Evolutionary conservation across 1,140 invertebrate genomes (phyloP).

Genomic region (Battus philenor): DNA sequence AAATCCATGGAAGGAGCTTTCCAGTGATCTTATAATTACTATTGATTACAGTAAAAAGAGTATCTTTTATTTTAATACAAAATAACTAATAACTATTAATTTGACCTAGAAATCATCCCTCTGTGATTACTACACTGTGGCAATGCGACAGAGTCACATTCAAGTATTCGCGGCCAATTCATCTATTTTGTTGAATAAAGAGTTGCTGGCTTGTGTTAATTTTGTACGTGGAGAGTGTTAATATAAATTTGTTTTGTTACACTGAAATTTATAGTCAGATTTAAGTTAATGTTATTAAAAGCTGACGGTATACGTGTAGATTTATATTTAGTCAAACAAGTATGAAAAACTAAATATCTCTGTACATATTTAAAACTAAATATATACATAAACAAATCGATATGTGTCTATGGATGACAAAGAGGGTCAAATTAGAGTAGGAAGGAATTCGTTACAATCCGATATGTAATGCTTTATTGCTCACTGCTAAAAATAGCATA

Average conservation of each 20-base stretch:
- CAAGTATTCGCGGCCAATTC: conserved; percentile 8
- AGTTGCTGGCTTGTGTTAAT: neutral
- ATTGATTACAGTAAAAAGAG: too few relatives aligned
- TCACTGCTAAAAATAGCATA: too few relatives aligned
- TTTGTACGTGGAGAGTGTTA: neutral
- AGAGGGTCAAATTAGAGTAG: too few relatives aligned
- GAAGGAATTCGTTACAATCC: too few relatives aligned
- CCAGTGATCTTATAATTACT: too few relatives aligned
- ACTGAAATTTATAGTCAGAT: neutral
- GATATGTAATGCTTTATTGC: too few relatives aligned
- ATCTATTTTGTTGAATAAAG: conserved; percentile 15
- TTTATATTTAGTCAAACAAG: neutral
- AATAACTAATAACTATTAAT: too few relatives aligned
- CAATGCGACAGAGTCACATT: conserved; percentile 3
- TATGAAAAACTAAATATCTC: neutral
- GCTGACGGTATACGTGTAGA: neutral
- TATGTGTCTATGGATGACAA: too few relatives aligned
- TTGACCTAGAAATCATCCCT: too few relatives aligned
- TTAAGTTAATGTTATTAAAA: neutral
- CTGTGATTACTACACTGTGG: conserved; percentile 10
- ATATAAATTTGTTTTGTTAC: neutral
- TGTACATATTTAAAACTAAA: neutral
- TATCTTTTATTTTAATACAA: too few relatives aligned
- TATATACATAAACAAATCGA: neutral
- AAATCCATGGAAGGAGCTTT: too few relatives aligned